Evolutionary conservation across 2,113 vertebrate genomes (phyloP).

Genomic region (Petroica traversi): DNA sequence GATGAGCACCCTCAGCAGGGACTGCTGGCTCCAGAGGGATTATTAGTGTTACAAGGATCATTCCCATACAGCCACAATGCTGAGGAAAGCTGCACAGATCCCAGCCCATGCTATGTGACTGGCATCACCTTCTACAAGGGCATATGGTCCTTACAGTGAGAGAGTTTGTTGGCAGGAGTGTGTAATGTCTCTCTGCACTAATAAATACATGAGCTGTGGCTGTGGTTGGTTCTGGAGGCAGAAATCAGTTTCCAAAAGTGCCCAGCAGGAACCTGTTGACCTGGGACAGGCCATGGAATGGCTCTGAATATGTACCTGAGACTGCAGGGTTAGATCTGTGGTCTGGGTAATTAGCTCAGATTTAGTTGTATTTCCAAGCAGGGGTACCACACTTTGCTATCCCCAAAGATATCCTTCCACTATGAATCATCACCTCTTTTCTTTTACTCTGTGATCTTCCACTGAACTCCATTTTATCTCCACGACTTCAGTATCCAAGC

Average conservation of each 20-base stretch:
- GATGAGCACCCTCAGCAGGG: not conserved
- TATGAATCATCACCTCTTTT: not conserved
- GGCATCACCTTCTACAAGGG: not conserved
- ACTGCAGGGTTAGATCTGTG: not conserved
- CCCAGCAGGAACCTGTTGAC: not conserved
- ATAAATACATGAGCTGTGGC: not conserved
- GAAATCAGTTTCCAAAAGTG: not conserved
- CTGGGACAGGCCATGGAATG: not conserved
- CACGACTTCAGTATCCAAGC: not conserved
- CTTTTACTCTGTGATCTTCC: not conserved
- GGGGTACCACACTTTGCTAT: not conserved
- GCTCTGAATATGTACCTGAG: not conserved
- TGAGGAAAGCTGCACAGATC: not conserved
- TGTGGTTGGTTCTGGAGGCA: not conserved
- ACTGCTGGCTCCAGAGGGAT: not conserved
- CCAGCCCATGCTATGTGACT: fast-evolving
- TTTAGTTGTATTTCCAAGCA: not conserved
- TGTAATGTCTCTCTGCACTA: not conserved
- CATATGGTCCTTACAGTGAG: not conserved
- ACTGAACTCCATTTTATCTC: not conserved
- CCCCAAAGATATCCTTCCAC: not conserved
- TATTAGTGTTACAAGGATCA: not conserved
- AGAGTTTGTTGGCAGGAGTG: not conserved
- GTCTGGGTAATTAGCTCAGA: not conserved
- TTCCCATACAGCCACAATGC: not conserved